These are phyloP conservation scores for Cisticola juncidis DNA, from an alignment of 2,113 vertebrate genomes.

Conservation along the genomic window DNA sequence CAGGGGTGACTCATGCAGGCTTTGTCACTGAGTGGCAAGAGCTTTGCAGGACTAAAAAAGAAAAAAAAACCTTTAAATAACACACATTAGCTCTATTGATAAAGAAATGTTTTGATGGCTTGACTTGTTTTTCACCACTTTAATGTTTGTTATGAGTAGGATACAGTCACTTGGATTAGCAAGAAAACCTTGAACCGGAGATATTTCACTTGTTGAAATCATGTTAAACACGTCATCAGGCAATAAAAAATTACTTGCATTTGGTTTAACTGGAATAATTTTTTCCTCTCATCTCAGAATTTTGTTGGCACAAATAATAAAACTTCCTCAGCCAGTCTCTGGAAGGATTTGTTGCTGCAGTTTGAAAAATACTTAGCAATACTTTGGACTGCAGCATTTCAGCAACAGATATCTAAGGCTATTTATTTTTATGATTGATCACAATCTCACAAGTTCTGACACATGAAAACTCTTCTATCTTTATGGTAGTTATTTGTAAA, in stretches of 20 bases:
- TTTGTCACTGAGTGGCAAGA: constrained; percentile 52
- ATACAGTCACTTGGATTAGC: background rate
- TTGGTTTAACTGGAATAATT: constrained; percentile 45
- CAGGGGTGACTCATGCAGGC: constrained; percentile 55
- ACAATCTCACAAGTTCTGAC: constrained; percentile 5
- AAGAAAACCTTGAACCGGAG: constrained; percentile 27
- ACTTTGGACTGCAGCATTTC: background rate
- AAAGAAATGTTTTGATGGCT: constrained; percentile 32
- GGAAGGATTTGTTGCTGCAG: constrained; percentile 45
- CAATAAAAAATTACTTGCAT: constrained; percentile 57
- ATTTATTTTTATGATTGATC: constrained; percentile 41
- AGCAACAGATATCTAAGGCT: background rate
- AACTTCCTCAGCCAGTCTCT: constrained; percentile 29
- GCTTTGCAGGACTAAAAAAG: constrained; percentile 26
- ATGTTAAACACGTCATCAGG: constrained; percentile 30
- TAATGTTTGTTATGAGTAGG: background rate
- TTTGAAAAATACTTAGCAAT: background rate
- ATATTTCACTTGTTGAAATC: constrained; percentile 22
- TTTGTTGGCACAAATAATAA: constrained; percentile 22
- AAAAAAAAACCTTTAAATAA: constrained; percentile 32
- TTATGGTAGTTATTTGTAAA: constrained; percentile 28
- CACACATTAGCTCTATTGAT: constrained; percentile 44
- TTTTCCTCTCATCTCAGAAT: constrained; percentile 64
- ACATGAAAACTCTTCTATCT: constrained; percentile 18
- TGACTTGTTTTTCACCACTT: constrained; percentile 23